phyloP scores from a whole-genome alignment of 2,888 invertebrate genomes.

The Autographa gamma region DNA sequence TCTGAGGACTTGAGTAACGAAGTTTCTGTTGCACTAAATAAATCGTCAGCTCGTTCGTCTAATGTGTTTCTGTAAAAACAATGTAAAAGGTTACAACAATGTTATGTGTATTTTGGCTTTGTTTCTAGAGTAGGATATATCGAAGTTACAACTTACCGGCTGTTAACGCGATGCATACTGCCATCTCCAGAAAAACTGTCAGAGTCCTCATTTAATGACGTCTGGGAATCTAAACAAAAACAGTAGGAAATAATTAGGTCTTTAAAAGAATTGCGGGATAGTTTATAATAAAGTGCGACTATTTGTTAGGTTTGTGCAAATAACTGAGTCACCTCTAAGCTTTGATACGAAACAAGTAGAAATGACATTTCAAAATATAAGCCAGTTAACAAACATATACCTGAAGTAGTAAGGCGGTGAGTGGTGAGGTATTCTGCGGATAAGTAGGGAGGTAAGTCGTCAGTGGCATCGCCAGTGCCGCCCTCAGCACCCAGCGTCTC shows the following conservation, averaged over 20 bases:
- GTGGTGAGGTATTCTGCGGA: slow-evolving; percentile 92
- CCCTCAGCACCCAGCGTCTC: slow-evolving; percentile 91
- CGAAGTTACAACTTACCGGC: slow-evolving; percentile 63
- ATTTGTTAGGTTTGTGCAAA: no score
- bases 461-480: slow-evolving; percentile 87
- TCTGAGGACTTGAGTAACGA: slow-evolving; percentile 72
- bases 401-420: slow-evolving; percentile 83
- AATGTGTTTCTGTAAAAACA: slow-evolving; percentile 71
- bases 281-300: no score
- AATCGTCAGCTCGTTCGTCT: slow-evolving; percentile 69
- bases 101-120: neutral
- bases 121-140: neutral
- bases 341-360: no score
- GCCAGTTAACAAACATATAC: slow-evolving; percentile 58
- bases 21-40: slow-evolving; percentile 71
- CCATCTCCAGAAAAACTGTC: slow-evolving; percentile 84
- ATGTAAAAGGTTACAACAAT: slow-evolving; percentile 3
- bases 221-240: slow-evolving; percentile 84
- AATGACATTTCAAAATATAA: no score
- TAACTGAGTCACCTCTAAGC: no score
- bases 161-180: slow-evolving; percentile 70
- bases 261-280: no score
- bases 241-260: slow-evolving; percentile 8
- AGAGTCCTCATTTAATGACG: slow-evolving; percentile 86
- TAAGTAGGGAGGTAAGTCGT: slow-evolving; percentile 92